A percentile compares a stretch with the other conserved stretches of the same genome.
phyloP scores from a whole-genome alignment of 2,888 invertebrate genomes.

The Oscheius sp. region DNA sequence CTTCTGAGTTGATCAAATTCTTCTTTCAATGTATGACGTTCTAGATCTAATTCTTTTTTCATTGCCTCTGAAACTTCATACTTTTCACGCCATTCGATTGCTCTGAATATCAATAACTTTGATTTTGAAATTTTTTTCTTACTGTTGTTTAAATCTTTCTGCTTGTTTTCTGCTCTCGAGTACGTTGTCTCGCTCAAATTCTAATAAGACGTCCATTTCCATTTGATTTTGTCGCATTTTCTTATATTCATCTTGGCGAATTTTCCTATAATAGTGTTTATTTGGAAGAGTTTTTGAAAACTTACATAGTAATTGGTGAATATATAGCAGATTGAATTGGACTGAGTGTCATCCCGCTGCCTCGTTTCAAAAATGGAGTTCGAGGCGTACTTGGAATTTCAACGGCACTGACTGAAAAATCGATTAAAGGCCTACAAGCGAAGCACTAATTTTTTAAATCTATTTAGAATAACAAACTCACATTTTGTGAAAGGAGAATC shows the following conservation, averaged over 20 bases:
- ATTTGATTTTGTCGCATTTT: background rate
- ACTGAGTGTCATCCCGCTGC: background rate
- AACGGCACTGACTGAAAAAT: background rate
- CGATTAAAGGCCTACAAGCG: background rate
- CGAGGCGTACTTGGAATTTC: slow-evolving; percentile 11
- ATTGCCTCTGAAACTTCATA: background rate
- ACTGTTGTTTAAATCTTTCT: background rate
- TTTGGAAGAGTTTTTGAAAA: background rate
- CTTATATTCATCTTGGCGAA: slow-evolving; percentile 8
- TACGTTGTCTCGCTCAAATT: background rate
- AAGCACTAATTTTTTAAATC: background rate
- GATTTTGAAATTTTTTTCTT: background rate
- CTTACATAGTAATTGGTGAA: slow-evolving; percentile 13
- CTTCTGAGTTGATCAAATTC: background rate
- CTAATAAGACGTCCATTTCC: background rate
- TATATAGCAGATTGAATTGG: slow-evolving; percentile 9
- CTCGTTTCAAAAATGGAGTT: background rate
- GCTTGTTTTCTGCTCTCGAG: background rate
- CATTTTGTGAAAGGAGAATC: slow-evolving; percentile 14
- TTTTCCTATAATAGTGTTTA: background rate
- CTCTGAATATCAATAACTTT: background rate
- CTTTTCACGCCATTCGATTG: background rate
- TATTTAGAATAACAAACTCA: background rate
- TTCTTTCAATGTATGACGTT: background rate
- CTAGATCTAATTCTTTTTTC: background rate